phyloP scores from a whole-genome alignment of 1,140 invertebrate species.

The Bombus confusus region DNA sequence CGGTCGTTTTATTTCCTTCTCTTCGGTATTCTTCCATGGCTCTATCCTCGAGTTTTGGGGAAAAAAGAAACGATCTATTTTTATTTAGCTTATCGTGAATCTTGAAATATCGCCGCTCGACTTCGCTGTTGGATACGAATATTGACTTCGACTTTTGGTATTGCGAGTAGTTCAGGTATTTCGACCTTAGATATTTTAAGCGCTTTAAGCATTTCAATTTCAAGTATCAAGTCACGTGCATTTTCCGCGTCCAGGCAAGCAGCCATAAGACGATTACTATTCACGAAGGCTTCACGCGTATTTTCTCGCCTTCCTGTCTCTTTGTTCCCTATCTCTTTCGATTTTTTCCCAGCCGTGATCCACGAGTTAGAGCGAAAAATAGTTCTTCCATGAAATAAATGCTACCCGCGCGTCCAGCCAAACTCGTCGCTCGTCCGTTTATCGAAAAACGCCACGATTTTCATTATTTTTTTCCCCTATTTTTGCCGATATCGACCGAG shows the following conservation, averaged over 20 bases:
- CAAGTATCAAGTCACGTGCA: not conserved
- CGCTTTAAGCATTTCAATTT: not conserved
- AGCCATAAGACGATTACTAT: too few relatives aligned
- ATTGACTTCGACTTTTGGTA: not conserved
- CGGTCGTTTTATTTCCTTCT: not conserved
- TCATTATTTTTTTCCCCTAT: not conserved
- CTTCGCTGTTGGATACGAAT: not conserved
- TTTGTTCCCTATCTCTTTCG: not conserved
- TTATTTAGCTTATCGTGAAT: too few relatives aligned
- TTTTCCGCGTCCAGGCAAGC: not conserved
- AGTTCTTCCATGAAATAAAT: not conserved
- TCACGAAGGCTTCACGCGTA: too few relatives aligned
- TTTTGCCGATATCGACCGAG: not conserved
- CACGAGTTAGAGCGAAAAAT: not conserved
- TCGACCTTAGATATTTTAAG: too few relatives aligned
- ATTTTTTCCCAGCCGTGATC: not conserved
- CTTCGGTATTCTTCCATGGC: not conserved
- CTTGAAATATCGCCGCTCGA: too few relatives aligned
- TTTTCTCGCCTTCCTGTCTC: too few relatives aligned
- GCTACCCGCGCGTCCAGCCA: not conserved
- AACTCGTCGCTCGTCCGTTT: not conserved
- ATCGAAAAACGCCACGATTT: constrained; percentile 17
- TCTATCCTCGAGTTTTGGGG: not conserved
- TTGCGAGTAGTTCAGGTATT: too few relatives aligned
- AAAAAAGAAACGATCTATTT: too few relatives aligned